A percentile compares a stretch with the other conserved stretches of the same genome.
Conservation (phyloP, 2,888 invertebrate species). For the Laothoe populi region DNA sequence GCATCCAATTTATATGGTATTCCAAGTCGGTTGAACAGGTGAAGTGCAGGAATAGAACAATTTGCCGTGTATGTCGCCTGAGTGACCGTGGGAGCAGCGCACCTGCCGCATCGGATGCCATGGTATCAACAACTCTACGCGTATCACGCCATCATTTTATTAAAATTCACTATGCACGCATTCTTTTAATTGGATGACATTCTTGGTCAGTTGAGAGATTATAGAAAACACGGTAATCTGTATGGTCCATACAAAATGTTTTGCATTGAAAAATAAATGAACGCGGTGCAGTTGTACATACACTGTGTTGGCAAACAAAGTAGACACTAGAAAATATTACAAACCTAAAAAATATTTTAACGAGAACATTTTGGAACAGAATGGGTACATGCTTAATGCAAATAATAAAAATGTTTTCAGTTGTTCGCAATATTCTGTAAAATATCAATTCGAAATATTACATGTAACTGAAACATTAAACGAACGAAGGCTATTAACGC, state of each 20-base stretch:
- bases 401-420: background rate
- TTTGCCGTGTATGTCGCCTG: constrained; percentile 54
- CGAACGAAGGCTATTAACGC: no score
- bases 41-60: constrained; percentile 67
- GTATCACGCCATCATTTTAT: constrained; percentile 43
- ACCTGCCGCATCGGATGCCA: constrained; percentile 64
- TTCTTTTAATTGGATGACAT: constrained; percentile 34
- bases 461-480: background rate
- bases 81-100: constrained; percentile 65
- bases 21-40: constrained; percentile 58
- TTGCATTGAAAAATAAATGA: background rate
- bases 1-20: constrained; percentile 35
- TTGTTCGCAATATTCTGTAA: background rate
- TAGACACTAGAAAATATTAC: background rate
- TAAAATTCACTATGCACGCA: constrained; percentile 35
- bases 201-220: constrained; percentile 8
- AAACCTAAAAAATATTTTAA: background rate
- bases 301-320: no score
- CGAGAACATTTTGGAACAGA: background rate
- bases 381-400: background rate
- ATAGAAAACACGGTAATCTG: constrained; percentile 14
- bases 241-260: background rate
- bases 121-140: constrained; percentile 46
- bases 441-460: background rate
- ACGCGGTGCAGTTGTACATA: background rate